Percentiles rank a stretch among this genome's conserved stretches.
Evolutionary conservation across 2,113 vertebrate genomes (phyloP).

Genomic region (Hiodon tergisus): DNA sequence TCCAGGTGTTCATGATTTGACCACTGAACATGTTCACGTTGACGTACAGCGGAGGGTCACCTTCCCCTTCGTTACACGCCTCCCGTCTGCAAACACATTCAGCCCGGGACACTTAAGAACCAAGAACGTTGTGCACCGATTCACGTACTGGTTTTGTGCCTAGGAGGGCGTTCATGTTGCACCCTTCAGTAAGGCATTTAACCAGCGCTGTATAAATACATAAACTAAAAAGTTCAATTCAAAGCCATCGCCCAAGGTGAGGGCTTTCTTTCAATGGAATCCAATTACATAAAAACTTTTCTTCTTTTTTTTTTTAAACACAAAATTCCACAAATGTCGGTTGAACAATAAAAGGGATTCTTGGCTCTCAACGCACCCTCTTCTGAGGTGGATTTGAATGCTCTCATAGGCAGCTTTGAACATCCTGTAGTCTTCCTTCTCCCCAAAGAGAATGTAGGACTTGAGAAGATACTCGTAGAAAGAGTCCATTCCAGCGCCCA

Average conservation of each 20-base stretch:
- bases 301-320: too few relatives aligned
- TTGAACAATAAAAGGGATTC: too few relatives aligned
- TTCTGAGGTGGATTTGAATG: conserved; percentile 87
- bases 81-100: conserved; percentile 65
- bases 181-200: background rate
- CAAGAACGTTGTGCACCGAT: background rate
- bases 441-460: conserved; percentile 95
- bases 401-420: conserved; percentile 84
- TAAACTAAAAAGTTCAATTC: background rate
- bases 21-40: conserved; percentile 98
- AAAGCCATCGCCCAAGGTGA: too few relatives aligned
- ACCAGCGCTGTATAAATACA: background rate
- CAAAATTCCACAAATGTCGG: too few relatives aligned
- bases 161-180: too few relatives aligned
- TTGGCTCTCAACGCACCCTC: conserved; percentile 72
- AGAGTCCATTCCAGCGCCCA: conserved; percentile 91
- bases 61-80: conserved; percentile 93
- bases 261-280: too few relatives aligned
- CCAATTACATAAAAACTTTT: too few relatives aligned
- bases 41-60: conserved; percentile 91
- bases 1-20: conserved; percentile 98
- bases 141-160: background rate
- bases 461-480: conserved; percentile 98
- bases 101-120: background rate
- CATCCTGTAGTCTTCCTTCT: conserved; percentile 89